These are phyloP conservation scores for Malacoraja senta DNA, from an alignment of 2,797 vertebrate genomes.

Conservation along the genomic window DNA sequence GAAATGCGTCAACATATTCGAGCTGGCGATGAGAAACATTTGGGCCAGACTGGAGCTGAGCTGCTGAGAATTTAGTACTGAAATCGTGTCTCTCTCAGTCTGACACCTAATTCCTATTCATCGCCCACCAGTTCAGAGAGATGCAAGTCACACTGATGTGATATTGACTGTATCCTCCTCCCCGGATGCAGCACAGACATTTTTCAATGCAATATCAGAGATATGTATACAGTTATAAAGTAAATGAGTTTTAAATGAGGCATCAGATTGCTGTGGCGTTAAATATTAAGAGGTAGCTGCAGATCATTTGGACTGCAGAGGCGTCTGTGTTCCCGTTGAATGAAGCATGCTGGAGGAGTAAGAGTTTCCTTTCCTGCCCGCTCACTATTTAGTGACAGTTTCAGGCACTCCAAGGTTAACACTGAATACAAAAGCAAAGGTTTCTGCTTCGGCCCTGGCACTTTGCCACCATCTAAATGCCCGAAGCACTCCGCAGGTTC, in stretches of 20 bases:
- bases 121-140: neutral
- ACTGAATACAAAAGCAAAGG: constrained; percentile 25
- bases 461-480: neutral
- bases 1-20: neutral
- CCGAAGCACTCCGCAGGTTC: neutral
- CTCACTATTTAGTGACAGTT: constrained; percentile 23
- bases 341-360: neutral
- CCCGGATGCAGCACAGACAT: constrained; percentile 32
- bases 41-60: neutral
- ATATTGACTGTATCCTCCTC: constrained; percentile 7
- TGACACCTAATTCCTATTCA: constrained; percentile 29
- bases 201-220: constrained; percentile 22
- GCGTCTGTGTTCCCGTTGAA: constrained; percentile 25
- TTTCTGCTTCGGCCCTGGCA: neutral
- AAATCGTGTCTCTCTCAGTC: neutral
- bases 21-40: neutral
- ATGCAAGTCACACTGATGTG: constrained; percentile 27
- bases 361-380: neutral
- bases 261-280: constrained; percentile 22
- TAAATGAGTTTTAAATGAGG: constrained; percentile 36
- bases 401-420: constrained; percentile 7
- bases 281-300: constrained; percentile 9
- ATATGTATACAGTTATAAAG: constrained; percentile 30
- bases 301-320: constrained; percentile 23
- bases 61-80: constrained; percentile 30